phyloP scores from a whole-genome alignment of 2,113 vertebrate species.

The Tricholaema leucomelas region DNA sequence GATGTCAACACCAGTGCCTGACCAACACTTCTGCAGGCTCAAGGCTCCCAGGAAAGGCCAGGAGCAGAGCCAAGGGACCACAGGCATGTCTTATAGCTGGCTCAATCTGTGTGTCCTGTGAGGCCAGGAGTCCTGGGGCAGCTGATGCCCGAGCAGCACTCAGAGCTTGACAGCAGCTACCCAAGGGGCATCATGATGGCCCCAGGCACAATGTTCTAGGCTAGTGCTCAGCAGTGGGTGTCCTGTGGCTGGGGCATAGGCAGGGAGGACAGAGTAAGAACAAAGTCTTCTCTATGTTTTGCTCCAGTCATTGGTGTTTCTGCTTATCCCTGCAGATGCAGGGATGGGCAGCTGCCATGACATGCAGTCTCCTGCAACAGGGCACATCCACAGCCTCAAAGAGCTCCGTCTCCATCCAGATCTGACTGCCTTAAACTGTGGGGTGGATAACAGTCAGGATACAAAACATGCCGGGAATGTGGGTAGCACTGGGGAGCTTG shows the following conservation, averaged over 20 bases:
- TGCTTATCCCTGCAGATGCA: rapidly evolving
- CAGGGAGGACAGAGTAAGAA: not conserved
- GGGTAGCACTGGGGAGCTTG: not conserved
- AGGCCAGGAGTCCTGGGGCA: not conserved
- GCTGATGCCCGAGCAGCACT: not conserved
- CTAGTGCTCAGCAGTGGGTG: not conserved
- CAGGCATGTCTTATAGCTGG: rapidly evolving
- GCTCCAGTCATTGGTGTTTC: not conserved
- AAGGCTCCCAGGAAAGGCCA: not conserved
- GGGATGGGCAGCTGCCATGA: not conserved
- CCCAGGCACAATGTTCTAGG: not conserved
- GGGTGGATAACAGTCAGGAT: not conserved
- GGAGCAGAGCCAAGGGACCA: rapidly evolving
- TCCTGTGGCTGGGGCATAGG: rapidly evolving
- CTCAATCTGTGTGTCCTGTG: not conserved
- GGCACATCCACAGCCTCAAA: not conserved
- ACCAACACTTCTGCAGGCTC: not conserved
- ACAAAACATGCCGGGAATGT: not conserved
- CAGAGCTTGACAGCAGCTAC: not conserved
- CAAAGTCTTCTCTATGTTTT: not conserved
- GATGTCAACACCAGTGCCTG: rapidly evolving
- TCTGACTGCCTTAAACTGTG: not conserved
- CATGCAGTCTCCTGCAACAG: not conserved
- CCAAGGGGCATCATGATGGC: not conserved
- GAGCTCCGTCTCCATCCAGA: not conserved